Percentiles rank a stretch among this genome's conserved stretches.
Conservation (phyloP, 2,113 vertebrate species). For the Sus scrofa region DNA sequence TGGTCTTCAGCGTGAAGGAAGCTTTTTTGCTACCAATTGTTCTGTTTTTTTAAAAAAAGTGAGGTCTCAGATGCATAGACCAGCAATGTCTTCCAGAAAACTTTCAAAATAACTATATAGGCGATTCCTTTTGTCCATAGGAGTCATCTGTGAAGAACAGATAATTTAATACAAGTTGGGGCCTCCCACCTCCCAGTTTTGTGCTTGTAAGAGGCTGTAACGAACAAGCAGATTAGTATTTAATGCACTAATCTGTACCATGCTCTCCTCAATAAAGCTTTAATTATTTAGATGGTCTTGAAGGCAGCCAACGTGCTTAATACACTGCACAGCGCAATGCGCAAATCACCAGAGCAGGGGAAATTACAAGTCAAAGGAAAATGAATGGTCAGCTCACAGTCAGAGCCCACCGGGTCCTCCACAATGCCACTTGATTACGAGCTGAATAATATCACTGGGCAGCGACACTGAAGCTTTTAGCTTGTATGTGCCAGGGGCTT, state of each 20-base stretch:
- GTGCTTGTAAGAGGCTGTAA: neutral
- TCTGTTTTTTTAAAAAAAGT: neutral
- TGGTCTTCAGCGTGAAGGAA: neutral
- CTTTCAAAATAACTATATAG: neutral
- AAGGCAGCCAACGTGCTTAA: constrained; percentile 20
- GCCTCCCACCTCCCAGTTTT: neutral
- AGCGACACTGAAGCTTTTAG: constrained; percentile 51
- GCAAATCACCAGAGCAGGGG: neutral
- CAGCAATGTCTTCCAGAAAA: neutral
- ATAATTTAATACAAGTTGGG: neutral
- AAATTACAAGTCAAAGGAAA: constrained; percentile 70
- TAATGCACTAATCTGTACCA: constrained; percentile 45
- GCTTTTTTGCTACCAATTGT: neutral
- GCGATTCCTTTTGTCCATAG: neutral
- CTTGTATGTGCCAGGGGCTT: constrained; percentile 46
- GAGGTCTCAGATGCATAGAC: neutral
- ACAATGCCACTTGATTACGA: neutral
- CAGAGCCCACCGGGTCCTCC: neutral
- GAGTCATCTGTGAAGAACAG: neutral
- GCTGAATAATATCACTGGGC: constrained; percentile 63
- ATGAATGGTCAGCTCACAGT: constrained; percentile 37
- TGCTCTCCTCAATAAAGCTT: constrained; percentile 63
- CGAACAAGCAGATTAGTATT: constrained; percentile 61
- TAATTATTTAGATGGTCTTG: constrained; percentile 70
- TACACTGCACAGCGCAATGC: neutral